Evolutionary conservation across 2,888 invertebrate species (phyloP), one percentile per base, ranked within the genome.

Genomic region (Nipponacmea schrenckii): DNA sequence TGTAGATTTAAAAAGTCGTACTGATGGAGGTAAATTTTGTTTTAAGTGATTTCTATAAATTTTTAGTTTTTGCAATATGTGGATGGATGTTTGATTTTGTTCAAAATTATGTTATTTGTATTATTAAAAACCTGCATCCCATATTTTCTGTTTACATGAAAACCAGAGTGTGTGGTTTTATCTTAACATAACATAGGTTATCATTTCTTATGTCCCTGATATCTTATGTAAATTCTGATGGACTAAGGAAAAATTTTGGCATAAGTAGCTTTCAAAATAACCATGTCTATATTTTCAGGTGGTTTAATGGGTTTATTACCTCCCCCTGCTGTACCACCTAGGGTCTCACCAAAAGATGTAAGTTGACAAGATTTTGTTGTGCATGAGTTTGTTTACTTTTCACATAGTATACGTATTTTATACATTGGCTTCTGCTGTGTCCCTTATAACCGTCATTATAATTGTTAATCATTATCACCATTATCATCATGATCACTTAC

Each of bases 271-370:
- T 39, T 5, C 3, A 8, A 39, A 5, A 1, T 10, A 39, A 39
- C 10, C 8, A 5, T 39, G 39, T 39, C 8, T 39, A 39, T 39
- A 39, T 39, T 39, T 39, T 39, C 4, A 56, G 56, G 56, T 56
- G 56, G 20, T 24, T 56, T 56, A 56, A 56, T 56, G 56, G 56
- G 56, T 20, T 72, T 68, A 10, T 26, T 74, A 46, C 72, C 93
- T 62, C 94, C 94, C 27, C 94, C 94, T 7, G 91, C 92, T 72
- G 92, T 93, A 67, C 94, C 94, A 24, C 93, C 93, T 12, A 91
- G 94, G 82, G 91, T 92, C 26, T 93, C 94, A 68, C 94, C 89
- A 17, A 89, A 87, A 84, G 89, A 89, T 75, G 92, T 91, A 83
- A 84, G 89, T 80, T 56, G 56, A 56, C 14, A 24, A 20, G 14